Conservation (phyloP, 2,113 vertebrate genomes). For the Nerophis lumbriciformis region DNA sequence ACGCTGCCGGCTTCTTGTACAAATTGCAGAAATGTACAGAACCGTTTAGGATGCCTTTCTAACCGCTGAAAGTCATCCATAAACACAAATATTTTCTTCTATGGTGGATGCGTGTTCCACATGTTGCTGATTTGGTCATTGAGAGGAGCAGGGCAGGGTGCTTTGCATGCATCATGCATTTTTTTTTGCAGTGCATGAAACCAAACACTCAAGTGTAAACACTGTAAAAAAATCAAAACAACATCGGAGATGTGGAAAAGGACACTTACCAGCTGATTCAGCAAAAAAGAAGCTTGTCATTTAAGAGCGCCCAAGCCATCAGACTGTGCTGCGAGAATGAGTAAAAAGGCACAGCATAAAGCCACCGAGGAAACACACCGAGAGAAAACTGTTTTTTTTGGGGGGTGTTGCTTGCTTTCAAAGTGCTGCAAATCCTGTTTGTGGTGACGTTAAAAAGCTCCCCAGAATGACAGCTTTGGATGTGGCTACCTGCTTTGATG, state of each 20-base stretch:
- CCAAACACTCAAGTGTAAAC: background rate
- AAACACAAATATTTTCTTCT: background rate
- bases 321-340: conserved; percentile 17
- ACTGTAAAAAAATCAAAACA: background rate
- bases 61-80: background rate
- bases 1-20: no score
- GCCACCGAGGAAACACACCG: conserved; percentile 42
- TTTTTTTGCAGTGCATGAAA: background rate
- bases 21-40: no score
- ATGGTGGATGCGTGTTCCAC: background rate
- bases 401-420: conserved; percentile 45
- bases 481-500: conserved; percentile 59
- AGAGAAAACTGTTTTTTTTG: conserved; percentile 42
- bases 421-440: conserved; percentile 60
- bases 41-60: no score
- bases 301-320: conserved; percentile 8
- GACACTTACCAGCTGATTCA: conserved; percentile 12
- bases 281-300: conserved; percentile 33
- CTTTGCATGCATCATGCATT: background rate
- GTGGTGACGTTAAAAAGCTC: conserved; percentile 39
- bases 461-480: conserved; percentile 42
- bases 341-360: conserved; percentile 4
- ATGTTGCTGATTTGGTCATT: background rate
- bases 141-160: background rate
- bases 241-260: background rate